Conservation (phyloP, 2,797 vertebrate species). For the Danio choprae region DNA sequence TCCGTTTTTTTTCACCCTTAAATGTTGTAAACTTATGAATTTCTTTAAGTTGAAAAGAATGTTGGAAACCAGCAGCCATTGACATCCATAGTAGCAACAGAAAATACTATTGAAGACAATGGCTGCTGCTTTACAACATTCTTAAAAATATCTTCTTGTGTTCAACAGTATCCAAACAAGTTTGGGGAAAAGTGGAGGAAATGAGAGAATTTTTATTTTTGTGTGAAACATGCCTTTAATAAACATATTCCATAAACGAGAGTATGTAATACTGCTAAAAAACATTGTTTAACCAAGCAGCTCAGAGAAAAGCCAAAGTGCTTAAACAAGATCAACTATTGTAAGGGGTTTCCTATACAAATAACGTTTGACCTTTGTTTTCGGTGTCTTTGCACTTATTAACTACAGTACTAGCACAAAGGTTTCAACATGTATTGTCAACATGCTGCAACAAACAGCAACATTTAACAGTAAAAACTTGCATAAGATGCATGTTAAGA, state of each 20-base stretch:
- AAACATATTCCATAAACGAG: neutral
- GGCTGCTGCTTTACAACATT: too few relatives aligned
- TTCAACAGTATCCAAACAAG: too few relatives aligned
- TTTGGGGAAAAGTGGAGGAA: too few relatives aligned
- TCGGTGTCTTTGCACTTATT: conserved; percentile 29
- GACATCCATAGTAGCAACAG: too few relatives aligned
- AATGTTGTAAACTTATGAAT: too few relatives aligned
- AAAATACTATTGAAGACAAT: too few relatives aligned
- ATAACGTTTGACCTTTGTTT: conserved; percentile 34
- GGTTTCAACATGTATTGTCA: neutral
- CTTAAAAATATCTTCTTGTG: too few relatives aligned
- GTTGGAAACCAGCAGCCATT: too few relatives aligned
- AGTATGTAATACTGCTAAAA: neutral
- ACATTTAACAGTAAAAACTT: neutral
- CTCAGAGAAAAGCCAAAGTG: neutral
- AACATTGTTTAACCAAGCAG: neutral
- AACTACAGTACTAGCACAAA: neutral
- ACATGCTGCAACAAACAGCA: neutral
- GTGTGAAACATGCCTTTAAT: too few relatives aligned
- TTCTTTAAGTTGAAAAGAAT: too few relatives aligned
- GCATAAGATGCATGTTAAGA: neutral
- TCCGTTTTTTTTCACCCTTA: too few relatives aligned
- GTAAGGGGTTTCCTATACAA: conserved; percentile 4
- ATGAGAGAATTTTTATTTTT: too few relatives aligned
- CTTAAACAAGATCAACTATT: neutral